Evolutionary conservation across 1,140 invertebrate genomes (phyloP), one percentile per base, ranked within the genome.

Genomic region (Drosophila simulans): DNA sequence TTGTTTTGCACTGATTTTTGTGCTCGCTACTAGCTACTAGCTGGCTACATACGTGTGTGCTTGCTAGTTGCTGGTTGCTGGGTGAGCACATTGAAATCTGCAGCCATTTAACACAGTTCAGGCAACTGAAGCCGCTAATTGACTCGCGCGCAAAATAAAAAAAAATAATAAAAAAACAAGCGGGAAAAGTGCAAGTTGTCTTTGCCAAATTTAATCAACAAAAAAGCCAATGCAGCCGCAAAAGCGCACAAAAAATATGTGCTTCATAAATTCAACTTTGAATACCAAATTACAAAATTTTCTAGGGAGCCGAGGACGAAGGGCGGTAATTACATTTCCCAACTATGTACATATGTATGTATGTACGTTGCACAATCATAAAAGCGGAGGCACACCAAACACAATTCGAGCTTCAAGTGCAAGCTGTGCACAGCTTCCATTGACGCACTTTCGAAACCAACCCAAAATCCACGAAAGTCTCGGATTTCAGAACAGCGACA

Each of bases 81-180:
- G 34, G 40, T 25, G 13, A 39, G 66, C 31, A 62, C 58, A 60
- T 60, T 52, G 51, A 79, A 79, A 78, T 78, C 75, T 59, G 46
- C 48, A 37, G 80, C 83, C 79, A 89, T 88, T 86, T 88, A 88
- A 69, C 84, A 77, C 57, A 64, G 65, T 65, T 55, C 55, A 75
- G 63, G 73, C 79, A 69, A 46, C 74, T 74, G 57, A 68, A 88
- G 70, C 84, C 88, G 83, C 84, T 88, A 88, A 88, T 88, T 86
- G 79, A 89, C 70, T 82, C 22, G 46, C 40, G 42, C 27, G 4
- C 10, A 46, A 46, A 46, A 46, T 12, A 3, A 20, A 20, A 12
- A 20, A 45, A 20, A 15, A 20, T 5, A 2, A 12, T 20, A 52
- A 52, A 60, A 22, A 27, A 35, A 4, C 4, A 5, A 27, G 2